Evolutionary conservation across 2,888 invertebrate species (phyloP).

Genomic region (Pseudococcus jackbeardsleyi): DNA sequence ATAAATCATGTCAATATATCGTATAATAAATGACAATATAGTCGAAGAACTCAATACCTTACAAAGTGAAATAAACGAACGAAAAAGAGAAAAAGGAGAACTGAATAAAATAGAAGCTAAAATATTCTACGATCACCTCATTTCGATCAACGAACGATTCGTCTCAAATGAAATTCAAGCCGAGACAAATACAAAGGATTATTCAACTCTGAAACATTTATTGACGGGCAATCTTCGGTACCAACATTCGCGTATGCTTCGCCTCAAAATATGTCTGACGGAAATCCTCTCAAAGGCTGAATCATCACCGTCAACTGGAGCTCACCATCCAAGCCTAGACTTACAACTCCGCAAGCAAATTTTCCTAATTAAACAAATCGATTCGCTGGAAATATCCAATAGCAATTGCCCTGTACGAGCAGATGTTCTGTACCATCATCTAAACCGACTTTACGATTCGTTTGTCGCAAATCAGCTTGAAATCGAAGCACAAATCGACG

Average conservation of each 20-base stretch:
- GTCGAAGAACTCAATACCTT: too few species aligned
- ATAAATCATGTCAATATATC: too few species aligned
- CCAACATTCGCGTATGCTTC: too few species aligned
- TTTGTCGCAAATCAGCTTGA: background rate
- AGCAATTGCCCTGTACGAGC: background rate
- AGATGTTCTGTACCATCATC: background rate
- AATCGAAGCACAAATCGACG: background rate
- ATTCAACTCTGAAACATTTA: too few species aligned
- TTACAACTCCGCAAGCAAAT: background rate
- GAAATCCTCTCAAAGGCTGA: background rate
- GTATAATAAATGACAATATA: too few species aligned
- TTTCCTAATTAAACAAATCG: background rate
- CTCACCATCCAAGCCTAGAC: background rate
- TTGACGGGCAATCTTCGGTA: too few species aligned
- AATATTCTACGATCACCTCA: too few species aligned
- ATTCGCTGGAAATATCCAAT: background rate
- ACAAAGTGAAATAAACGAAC: too few species aligned
- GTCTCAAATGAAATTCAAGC: background rate
- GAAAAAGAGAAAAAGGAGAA: too few species aligned
- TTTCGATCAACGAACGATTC: too few species aligned
- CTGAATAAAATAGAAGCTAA: too few species aligned
- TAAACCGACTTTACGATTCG: background rate
- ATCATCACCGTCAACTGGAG: background rate
- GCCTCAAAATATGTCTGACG: background rate
- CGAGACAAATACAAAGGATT: too few species aligned